These are phyloP conservation scores for Euwallacea fornicatus DNA, from an alignment of 1,140 invertebrate species.

Conservation along the genomic window DNA sequence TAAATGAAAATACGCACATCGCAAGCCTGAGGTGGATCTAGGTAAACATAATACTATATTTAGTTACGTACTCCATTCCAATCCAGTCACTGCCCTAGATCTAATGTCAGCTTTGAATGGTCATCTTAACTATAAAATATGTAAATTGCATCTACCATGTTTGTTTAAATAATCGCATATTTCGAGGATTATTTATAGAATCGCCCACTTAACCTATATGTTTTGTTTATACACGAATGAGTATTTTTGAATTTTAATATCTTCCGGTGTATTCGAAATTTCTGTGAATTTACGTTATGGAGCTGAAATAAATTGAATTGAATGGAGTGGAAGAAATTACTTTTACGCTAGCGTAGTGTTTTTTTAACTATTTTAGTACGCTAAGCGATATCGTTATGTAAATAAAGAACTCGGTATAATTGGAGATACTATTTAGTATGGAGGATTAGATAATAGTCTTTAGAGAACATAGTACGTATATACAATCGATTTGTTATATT, in stretches of 20 bases:
- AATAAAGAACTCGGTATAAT: no score
- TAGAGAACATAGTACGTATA: no score
- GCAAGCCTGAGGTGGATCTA: not conserved
- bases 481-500: no score
- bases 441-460: no score
- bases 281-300: no score
- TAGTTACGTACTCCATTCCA: not conserved
- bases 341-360: no score
- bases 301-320: no score
- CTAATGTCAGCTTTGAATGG: not conserved
- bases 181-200: slow-evolving; percentile 15
- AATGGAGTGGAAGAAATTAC: no score
- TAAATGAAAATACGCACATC: no score
- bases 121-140: not conserved
- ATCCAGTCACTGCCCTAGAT: not conserved
- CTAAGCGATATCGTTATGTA: no score
- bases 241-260: slow-evolving; percentile 26
- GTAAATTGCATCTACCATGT: slow-evolving; percentile 13
- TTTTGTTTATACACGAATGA: slow-evolving; percentile 18
- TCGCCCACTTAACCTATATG: slow-evolving; percentile 20
- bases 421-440: no score
- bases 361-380: no score
- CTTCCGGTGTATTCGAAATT: slow-evolving; percentile 13
- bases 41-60: not conserved
- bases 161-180: slow-evolving; percentile 27